Evolutionary conservation across 2,113 vertebrate genomes (phyloP), one percentile per base, ranked within the genome.

Genomic region (Anser cygnoides): DNA sequence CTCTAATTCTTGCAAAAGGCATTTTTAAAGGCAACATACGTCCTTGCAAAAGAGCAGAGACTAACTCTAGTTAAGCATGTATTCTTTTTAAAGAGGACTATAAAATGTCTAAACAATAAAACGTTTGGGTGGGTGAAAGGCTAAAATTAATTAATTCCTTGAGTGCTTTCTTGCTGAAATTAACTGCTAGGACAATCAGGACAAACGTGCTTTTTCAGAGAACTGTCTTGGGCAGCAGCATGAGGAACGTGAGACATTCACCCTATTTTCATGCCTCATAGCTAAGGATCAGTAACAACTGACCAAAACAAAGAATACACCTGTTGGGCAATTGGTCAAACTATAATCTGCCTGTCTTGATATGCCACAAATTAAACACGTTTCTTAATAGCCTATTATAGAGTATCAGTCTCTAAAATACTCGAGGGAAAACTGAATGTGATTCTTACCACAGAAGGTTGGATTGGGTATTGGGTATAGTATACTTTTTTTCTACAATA

Each of bases 91-190:
- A 77, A 84, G 41, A 28, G 4, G 66, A 49, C 55, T 39, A 68
- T 67, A 49, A 90, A 50, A 26, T 59, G 81, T 41, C 37, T 43
- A 68, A 89, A 87, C 39, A 74, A 68, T 77, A 86, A 96, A 96
- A 84, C 0, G 3, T 77, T 71, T 81, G 75, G 75, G 46, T 59
- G 65, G 57, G 43, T 58, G 49, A 93, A 92, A 95, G 59, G 33
- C 55, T 94, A 95, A 81, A 91, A 92, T 84, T 87, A 93, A 93
- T 94, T 89, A 94, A 92, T 83, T 93, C 49, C 68, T 86, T 81
- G 50, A 96, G 77, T 88, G 87, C 54, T 61, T 93, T 92, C 72
- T 80, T 78, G 52, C n/a, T 91, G 78, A 92, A 95, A 96, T 91
- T 92, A 95, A 93, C 74, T 91, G 68, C 4, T 11, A 94, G 87